Percentiles rank a stretch among this genome's conserved stretches.
Conservation (phyloP, 2,888 invertebrate genomes). For the Lissocephala sabroskyi region DNA sequence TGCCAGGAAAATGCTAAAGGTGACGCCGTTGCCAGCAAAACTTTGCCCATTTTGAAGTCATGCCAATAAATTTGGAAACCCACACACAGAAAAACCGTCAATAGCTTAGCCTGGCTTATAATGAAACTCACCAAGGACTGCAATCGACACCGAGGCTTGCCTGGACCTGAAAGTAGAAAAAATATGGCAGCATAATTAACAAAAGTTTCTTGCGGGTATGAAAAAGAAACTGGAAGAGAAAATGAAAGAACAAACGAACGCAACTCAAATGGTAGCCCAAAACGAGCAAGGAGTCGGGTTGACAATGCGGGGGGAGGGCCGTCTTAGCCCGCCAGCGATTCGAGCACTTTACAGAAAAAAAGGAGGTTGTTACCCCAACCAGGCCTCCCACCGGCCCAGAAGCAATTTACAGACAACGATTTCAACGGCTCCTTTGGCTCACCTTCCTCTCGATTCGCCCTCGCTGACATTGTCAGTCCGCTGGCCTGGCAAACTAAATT, state of each 20-base stretch:
- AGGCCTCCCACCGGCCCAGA: slow-evolving; percentile 18
- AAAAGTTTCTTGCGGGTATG: slow-evolving; percentile 28
- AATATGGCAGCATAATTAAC: slow-evolving; percentile 45
- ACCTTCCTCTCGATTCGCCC: neutral
- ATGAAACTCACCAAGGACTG: slow-evolving; percentile 28
- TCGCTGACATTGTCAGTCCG: slow-evolving; percentile 22
- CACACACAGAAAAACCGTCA: slow-evolving; percentile 3
- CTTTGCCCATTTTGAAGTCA: slow-evolving; percentile 39
- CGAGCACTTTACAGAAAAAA: slow-evolving; percentile 27
- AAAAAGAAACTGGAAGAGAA: no score
- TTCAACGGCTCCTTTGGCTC: no score
- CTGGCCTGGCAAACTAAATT: no score
- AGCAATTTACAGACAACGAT: slow-evolving; percentile 52
- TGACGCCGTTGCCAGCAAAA: slow-evolving; percentile 38
- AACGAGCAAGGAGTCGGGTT: no score
- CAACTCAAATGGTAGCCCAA: no score
- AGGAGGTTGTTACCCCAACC: neutral
- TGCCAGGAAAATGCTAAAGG: slow-evolving; percentile 54
- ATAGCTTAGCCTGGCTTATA: no score
- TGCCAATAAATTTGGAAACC: slow-evolving; percentile 48
- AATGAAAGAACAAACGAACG: no score
- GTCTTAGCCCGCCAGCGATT: slow-evolving; percentile 22
- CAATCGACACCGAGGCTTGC: slow-evolving; percentile 26
- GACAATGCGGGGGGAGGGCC: no score
- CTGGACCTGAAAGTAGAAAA: slow-evolving; percentile 9